phyloP scores from a whole-genome alignment of 2,888 invertebrate species.

The Cephus runcator region DNA sequence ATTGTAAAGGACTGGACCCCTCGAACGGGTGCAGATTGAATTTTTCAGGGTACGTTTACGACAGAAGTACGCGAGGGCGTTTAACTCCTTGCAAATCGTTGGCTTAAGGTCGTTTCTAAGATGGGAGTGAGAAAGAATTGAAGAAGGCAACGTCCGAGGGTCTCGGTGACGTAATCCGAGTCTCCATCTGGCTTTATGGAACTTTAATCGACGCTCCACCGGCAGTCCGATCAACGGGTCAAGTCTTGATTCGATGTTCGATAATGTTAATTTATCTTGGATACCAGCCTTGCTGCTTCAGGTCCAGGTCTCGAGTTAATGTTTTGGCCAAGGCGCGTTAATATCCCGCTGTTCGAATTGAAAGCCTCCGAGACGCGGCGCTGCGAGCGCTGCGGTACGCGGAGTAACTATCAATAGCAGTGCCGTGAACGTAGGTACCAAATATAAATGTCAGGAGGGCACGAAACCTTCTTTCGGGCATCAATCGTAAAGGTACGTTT shows the following conservation, averaged over 20 bases:
- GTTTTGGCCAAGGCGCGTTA: constrained; percentile 1
- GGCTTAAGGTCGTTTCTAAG: no score
- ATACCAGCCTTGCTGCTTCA: constrained; percentile 1
- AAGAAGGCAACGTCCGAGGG: constrained; percentile 2
- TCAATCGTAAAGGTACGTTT: no score
- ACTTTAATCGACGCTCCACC: constrained; percentile 17
- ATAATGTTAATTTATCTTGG: constrained; percentile 19
- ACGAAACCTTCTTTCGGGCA: no score
- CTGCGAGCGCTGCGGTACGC: neutral
- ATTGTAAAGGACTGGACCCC: constrained; percentile 36
- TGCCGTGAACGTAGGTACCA: no score
- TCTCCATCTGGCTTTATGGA: constrained; percentile 18
- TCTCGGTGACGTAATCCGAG: constrained; percentile 4
- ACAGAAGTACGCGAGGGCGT: no score
- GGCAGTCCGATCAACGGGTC: constrained; percentile 16
- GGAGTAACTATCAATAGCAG: no score
- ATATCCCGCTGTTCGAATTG: constrained; percentile 3
- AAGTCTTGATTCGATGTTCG: constrained; percentile 18
- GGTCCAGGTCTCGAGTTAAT: no score
- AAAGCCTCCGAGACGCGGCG: neutral
- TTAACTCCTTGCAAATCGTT: no score
- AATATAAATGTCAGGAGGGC: no score
- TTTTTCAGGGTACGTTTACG: constrained; percentile 41
- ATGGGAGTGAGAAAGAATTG: no score
- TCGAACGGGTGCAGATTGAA: constrained; percentile 58